Evolutionary conservation across 2,888 invertebrate genomes (phyloP), one percentile per base, ranked within the genome.

Genomic region (Crocallis elinguaria): DNA sequence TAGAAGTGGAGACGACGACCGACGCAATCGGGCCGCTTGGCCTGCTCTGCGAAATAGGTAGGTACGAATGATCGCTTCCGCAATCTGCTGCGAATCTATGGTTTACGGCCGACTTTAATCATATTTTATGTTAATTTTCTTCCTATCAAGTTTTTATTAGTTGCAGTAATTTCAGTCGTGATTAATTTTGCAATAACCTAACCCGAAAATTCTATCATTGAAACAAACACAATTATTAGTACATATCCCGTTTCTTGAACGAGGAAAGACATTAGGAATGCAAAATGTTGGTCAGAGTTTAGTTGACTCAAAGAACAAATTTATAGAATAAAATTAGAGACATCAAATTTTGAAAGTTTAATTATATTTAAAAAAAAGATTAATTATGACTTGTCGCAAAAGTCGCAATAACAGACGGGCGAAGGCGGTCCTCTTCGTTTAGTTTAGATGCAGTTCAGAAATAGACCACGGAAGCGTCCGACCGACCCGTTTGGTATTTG

Each of bases 401-500:
- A 82, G 79, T 79, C 72, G 74, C 77, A 72, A 75, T 73, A 71
- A 75, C 75, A 74, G 48, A 49, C 54, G 69, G 67, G 72, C 77
- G 67, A 74, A 70, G 73, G 72, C 79, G 78, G 80, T 83, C 79
- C 75, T 80, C 76, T 70, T 82, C 79, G 81, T 80, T 84, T 82
- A 82, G 82, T 80, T 84, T 82, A 82, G 82, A 83, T 84, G 85
- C 84, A 83, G 86, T 83, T 84, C 88, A 90, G 82, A 90, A 91
- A 91, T 91, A 91, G 79, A 85, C 83, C 86, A 82, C 90, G 90
- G 91, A 90, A 91, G 88, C 88, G 86, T 79, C 82, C 85, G 83
- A 84, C 82, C 90, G 88, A 88, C 89, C 88, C 85, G 90, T 91
- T 90, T 91, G 90, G 91, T 90, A 91, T 91, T 90, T 90, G 89